Percentiles rank a stretch among this genome's conserved stretches.
Evolutionary conservation across 2,113 vertebrate genomes (phyloP).

Genomic region (Syngnathus scovelli): DNA sequence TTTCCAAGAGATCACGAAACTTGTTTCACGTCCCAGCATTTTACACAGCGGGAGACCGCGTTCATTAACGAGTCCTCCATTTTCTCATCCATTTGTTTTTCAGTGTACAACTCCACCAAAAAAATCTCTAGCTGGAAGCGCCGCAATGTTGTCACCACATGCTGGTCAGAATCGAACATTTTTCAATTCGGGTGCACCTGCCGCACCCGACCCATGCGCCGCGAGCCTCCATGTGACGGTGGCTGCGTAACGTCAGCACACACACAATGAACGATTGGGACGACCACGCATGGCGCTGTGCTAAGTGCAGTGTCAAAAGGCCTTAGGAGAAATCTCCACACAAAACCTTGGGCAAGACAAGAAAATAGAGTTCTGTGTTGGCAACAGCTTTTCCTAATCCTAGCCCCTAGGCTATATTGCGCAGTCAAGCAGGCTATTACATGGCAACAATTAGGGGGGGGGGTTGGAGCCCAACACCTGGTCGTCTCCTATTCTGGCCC

Average conservation of each 20-base stretch:
- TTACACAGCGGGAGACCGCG: too few species aligned
- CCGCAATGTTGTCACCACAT: neutral
- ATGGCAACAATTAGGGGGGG: conserved; percentile 76
- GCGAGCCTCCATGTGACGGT: neutral
- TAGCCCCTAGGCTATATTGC: conserved; percentile 79
- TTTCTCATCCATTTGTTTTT: too few species aligned
- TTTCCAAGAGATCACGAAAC: too few species aligned
- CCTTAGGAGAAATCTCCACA: conserved; percentile 31
- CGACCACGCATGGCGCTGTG: neutral
- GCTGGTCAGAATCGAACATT: neutral
- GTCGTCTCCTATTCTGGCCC: conserved; percentile 74
- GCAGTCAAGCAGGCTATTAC: conserved; percentile 84
- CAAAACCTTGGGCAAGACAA: conserved; percentile 66
- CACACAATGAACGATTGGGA: neutral
- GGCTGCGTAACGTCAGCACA: neutral
- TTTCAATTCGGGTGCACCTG: neutral
- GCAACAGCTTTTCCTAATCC: conserved; percentile 78
- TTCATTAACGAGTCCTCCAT: too few species aligned
- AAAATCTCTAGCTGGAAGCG: neutral
- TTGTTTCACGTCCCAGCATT: too few species aligned
- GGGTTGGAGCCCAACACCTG: conserved; percentile 78
- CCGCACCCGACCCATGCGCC: neutral
- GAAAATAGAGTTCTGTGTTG: conserved; percentile 73
- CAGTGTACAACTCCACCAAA: neutral
- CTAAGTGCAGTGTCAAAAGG: neutral